Conservation (phyloP, 2,797 vertebrate species). For the Gallinago nigripennis region DNA sequence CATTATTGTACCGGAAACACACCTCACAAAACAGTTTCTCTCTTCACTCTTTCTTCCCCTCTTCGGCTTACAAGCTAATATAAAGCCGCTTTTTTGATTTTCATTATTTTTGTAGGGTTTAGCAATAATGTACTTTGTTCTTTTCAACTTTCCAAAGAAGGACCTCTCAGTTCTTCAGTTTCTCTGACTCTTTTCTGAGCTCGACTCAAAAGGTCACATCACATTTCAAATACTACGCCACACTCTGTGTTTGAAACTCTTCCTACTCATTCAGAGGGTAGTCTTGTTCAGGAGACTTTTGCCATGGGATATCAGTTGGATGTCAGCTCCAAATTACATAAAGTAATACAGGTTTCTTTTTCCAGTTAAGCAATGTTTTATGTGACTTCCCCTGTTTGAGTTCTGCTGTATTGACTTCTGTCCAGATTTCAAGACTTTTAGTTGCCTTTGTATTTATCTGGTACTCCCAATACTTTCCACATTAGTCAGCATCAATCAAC, state of each 20-base stretch:
- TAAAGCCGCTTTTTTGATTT: neutral
- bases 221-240: neutral
- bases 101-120: neutral
- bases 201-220: neutral
- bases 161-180: neutral
- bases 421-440: neutral
- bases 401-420: neutral
- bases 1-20: neutral
- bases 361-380: neutral
- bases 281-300: neutral
- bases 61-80: neutral
- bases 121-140: neutral
- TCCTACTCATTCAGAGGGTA: neutral
- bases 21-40: neutral
- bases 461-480: neutral
- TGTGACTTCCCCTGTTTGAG: neutral
- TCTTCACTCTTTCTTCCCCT: neutral
- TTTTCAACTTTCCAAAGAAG: neutral
- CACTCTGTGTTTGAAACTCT: neutral
- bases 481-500: constrained; percentile 29
- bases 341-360: neutral
- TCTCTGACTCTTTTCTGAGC: neutral
- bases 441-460: neutral
- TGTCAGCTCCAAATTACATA: neutral
- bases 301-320: neutral